Conservation (phyloP, 2,113 vertebrate genomes). For the Phodopus roborovskii region DNA sequence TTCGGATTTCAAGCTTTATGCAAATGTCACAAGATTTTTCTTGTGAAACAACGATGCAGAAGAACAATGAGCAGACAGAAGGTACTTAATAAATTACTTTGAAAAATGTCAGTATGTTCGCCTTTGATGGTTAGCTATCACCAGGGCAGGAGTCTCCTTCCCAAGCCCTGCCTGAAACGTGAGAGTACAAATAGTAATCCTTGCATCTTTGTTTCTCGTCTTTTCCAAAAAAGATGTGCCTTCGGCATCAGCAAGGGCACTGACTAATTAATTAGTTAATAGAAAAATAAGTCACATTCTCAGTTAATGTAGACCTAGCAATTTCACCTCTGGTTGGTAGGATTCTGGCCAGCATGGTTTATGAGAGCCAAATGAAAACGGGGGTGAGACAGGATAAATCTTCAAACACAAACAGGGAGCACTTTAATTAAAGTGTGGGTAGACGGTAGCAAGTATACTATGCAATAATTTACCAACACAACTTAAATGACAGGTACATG, state of each 20-base stretch:
- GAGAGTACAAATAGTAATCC: neutral
- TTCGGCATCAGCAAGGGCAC: neutral
- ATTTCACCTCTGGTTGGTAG: neutral
- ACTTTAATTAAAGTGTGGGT: neutral
- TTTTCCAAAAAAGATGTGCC: neutral
- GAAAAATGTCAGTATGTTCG: neutral
- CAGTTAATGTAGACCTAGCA: neutral
- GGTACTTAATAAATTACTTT: neutral
- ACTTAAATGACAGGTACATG: neutral
- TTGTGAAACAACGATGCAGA: neutral
- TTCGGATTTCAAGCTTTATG: neutral
- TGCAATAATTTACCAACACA: neutral
- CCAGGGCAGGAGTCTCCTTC: rapidly evolving
- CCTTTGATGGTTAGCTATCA: no score
- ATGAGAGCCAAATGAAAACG: neutral
- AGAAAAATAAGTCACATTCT: neutral
- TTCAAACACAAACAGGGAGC: neutral
- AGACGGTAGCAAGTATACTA: neutral
- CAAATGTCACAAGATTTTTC: neutral
- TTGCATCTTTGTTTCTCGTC: neutral
- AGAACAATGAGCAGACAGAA: neutral
- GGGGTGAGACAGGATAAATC: rapidly evolving
- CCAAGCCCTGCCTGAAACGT: neutral
- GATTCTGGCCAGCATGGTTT: neutral
- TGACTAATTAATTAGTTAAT: neutral